phyloP scores from a whole-genome alignment of 2,888 invertebrate species.

The Osmoderma eremita region DNA sequence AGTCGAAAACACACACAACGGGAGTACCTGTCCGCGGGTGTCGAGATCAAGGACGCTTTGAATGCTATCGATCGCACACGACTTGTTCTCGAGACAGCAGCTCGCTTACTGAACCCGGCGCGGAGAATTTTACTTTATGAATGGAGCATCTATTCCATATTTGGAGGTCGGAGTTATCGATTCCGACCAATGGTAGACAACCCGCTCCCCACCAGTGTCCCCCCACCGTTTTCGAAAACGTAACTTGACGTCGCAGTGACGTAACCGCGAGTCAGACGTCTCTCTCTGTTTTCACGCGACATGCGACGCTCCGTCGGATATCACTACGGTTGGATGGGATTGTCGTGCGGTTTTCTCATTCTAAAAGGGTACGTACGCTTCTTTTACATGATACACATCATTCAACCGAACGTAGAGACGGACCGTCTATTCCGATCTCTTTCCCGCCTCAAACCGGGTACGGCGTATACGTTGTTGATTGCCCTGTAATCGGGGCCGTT shows the following conservation, averaged over 20 bases:
- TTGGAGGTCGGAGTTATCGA: constrained; percentile 75
- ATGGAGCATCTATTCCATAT: constrained; percentile 86
- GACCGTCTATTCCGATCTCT: constrained; percentile 11
- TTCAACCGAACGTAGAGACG: constrained; percentile 18
- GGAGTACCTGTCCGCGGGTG: constrained; percentile 15
- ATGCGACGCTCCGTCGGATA: constrained; percentile 38
- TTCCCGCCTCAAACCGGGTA: neutral
- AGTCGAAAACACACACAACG: constrained; percentile 30
- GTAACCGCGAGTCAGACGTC: constrained; percentile 56
- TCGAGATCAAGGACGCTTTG: constrained; percentile 40
- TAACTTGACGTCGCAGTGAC: constrained; percentile 61
- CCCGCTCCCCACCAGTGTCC: constrained; percentile 45
- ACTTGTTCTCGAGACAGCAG: constrained; percentile 59
- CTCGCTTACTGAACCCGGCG: constrained; percentile 74
- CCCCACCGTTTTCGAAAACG: constrained; percentile 51
- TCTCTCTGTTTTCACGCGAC: constrained; percentile 21
- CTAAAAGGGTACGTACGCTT: constrained; percentile 5
- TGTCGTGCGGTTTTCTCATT: constrained; percentile 15
- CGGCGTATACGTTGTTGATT: constrained; percentile 15
- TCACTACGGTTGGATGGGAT: constrained; percentile 7
- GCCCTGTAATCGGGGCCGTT: constrained; percentile 27
- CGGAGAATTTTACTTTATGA: constrained; percentile 81
- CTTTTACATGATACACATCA: constrained; percentile 15
- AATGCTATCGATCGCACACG: constrained; percentile 26
- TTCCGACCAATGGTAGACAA: constrained; percentile 66